phyloP scores from a whole-genome alignment of 2,888 invertebrate genomes.

The Stenolophus ochropezus region DNA sequence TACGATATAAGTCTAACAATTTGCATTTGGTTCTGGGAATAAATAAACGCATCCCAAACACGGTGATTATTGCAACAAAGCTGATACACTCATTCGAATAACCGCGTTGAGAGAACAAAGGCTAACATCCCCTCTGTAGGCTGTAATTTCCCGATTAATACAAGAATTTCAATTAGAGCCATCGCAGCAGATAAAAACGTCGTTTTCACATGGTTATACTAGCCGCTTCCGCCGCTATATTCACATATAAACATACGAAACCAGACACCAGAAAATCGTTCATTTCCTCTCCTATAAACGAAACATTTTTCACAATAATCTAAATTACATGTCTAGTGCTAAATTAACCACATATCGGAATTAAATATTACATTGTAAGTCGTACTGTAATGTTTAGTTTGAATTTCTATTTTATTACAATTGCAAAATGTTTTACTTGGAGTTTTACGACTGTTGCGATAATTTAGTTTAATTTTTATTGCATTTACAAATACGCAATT shows the following conservation, averaged over 20 bases:
- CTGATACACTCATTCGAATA: conserved; percentile 11
- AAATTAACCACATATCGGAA: background rate
- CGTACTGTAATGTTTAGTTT: conserved; percentile 5
- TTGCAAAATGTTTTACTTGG: background rate
- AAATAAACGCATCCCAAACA: background rate
- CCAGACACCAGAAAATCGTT: conserved; percentile 51
- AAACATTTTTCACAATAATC: conserved; percentile 56
- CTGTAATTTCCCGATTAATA: conserved; percentile 25
- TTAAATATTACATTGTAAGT: too few relatives aligned
- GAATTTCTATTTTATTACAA: background rate
- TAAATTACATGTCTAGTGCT: conserved; percentile 43
- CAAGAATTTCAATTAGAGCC: conserved; percentile 50
- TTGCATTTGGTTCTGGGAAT: background rate
- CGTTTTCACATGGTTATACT: conserved; percentile 54
- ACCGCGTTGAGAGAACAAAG: background rate
- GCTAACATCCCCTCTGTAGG: background rate
- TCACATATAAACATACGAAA: conserved; percentile 45
- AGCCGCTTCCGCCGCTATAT: conserved; percentile 14
- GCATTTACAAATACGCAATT: background rate
- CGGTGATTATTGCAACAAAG: background rate
- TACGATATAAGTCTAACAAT: too few relatives aligned
- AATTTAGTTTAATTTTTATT: conserved; percentile 6
- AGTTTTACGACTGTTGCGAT: background rate
- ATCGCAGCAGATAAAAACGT: conserved; percentile 41
- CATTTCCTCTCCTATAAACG: conserved; percentile 49